Base-by-base conservation (phyloP, 2,113 vertebrate genomes). In the Oncorhynchus clarkii region DNA sequence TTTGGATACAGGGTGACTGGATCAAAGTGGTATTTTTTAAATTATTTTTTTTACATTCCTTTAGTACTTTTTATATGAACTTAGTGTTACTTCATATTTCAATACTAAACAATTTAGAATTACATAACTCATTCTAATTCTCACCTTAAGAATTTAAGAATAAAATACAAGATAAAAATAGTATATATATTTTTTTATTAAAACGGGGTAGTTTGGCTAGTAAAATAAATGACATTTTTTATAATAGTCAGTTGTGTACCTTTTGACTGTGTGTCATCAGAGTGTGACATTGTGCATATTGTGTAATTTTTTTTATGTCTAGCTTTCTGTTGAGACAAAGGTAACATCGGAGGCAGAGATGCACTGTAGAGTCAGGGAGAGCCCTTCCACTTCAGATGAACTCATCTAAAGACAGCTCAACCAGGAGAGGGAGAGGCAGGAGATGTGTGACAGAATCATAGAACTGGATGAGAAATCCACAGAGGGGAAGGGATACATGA, bases 281-380 rank as follows among this genome's bases (percentile, higher is more conserved):
- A 77, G 76, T 79, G 74, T 71, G n/a, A 72, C 74, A 78, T 81
- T 62, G 87, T 82, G 86, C 85, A 88, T 11, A 45, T 27, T 91
- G 85, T 85, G 85, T 80, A 85, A 76, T 84, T n/a, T 84, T n/a
- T 74, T 22, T 70, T 20, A 24, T 72, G 29, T 22, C 51, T 29
- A 67, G 57, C 18, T 68, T 26, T 69, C 57, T 67, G 20, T 9
- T 31, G 62, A 49, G 65, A 78, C 16, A 70, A 39, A 29, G 8
- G 82, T 88, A 79, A 87, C 86, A 11, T 45, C 39, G 3, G 39
- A 11, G 9, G 39, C 39, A 54, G 16, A 54, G 51, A 54, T 18
- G 13, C 51, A 54, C 51, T 29, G 49, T 67, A 72, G 12, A 83
- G 77, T 62, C 72, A 67, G 71, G 76, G 84, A 84, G 78, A 80